Percentiles rank a stretch among this genome's conserved stretches.
These are phyloP conservation scores for Amyelois transitella DNA, from an alignment of 1,140 invertebrate genomes.

Conservation along the genomic window DNA sequence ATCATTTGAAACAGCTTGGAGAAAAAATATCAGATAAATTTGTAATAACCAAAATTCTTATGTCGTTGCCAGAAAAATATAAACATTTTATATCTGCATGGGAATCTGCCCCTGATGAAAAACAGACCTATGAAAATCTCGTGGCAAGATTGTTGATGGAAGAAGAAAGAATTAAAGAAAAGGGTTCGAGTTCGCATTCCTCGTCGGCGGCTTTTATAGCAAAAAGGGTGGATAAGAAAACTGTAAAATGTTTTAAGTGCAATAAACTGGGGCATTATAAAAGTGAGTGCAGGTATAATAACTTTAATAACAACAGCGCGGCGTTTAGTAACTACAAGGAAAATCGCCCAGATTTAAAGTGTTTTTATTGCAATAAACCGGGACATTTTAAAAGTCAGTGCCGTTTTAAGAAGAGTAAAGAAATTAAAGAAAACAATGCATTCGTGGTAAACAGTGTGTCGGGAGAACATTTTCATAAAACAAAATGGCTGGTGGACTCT, in stretches of 20 bases:
- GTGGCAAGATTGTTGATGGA: slow-evolving; percentile 36
- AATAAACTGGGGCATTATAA: slow-evolving; percentile 26
- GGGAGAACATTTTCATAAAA: slow-evolving; percentile 2
- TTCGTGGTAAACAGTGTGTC: slow-evolving; percentile 4
- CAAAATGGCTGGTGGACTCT: slow-evolving; percentile 7
- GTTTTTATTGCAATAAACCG: slow-evolving; percentile 26
- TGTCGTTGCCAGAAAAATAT: slow-evolving; percentile 30
- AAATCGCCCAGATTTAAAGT: slow-evolving; percentile 5
- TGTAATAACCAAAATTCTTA: too few species aligned
- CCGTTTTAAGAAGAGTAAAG: slow-evolving; percentile 23
- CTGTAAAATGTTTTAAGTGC: slow-evolving; percentile 28
- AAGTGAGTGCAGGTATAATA: slow-evolving; percentile 19
- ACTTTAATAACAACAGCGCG: too few species aligned
- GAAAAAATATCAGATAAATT: slow-evolving; percentile 35
- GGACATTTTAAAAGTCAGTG: slow-evolving; percentile 32
- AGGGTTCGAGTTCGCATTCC: slow-evolving; percentile 7
- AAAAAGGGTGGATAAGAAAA: slow-evolving; percentile 4
- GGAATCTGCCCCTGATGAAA: slow-evolving; percentile 29
- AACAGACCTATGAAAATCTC: slow-evolving; percentile 36
- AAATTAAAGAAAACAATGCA: too few species aligned
- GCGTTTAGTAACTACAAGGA: too few species aligned
- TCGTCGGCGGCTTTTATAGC: slow-evolving; percentile 19
- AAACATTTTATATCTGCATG: slow-evolving; percentile 25
- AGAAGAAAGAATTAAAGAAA: slow-evolving; percentile 33
- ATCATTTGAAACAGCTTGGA: slow-evolving; percentile 26